Evolutionary conservation across 2,113 vertebrate species (phyloP).

Genomic region (Rhodinocichla rosea): DNA sequence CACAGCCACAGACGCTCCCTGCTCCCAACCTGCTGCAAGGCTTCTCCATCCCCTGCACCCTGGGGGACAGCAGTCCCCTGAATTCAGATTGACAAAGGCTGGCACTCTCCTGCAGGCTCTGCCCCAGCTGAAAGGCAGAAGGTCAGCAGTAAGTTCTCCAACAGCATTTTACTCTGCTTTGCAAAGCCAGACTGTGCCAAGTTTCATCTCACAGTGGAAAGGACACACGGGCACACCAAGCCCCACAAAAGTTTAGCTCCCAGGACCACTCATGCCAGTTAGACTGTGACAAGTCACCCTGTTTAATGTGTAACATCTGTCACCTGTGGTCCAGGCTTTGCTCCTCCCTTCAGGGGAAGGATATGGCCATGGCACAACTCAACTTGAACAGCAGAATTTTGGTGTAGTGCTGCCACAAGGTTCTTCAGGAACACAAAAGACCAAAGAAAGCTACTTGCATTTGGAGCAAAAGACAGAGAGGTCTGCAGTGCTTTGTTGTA

Average conservation of each 20-base stretch:
- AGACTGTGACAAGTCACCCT: neutral
- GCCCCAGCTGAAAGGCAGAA: neutral
- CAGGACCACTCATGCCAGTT: neutral
- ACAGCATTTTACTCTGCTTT: neutral
- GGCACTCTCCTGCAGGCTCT: neutral
- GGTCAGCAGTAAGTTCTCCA: neutral
- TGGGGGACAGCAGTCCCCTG: neutral
- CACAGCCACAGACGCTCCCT: neutral
- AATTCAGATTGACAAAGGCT: neutral
- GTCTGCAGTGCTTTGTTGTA: neutral
- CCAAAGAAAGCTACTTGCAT: neutral
- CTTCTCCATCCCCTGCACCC: neutral
- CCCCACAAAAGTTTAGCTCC: neutral
- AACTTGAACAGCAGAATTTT: neutral
- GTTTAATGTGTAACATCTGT: neutral
- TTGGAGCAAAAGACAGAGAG: neutral
- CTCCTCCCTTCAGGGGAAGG: neutral
- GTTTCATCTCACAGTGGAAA: fast-evolving
- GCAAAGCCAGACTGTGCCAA: neutral
- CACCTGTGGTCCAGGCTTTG: neutral
- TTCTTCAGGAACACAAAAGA: neutral
- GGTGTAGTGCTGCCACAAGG: neutral
- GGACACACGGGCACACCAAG: neutral
- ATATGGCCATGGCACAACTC: neutral
- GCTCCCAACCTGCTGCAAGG: neutral